Percentiles rank a stretch among this genome's conserved stretches.
Evolutionary conservation across 1,140 invertebrate species (phyloP).

Genomic region (Hypothenemus hampei): DNA sequence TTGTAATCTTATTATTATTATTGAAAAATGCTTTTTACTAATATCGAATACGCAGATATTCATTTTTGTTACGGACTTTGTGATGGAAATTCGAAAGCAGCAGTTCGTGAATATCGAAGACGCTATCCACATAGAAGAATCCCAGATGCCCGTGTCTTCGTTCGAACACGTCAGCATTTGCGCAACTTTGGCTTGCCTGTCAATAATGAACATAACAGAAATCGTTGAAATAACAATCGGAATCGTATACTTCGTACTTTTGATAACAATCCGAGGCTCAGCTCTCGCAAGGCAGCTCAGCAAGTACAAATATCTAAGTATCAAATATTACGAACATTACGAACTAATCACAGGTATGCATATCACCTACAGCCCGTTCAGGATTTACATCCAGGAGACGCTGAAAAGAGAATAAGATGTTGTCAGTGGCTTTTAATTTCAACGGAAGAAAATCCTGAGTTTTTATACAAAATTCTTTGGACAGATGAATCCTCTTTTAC

Average conservation of each 20-base stretch:
- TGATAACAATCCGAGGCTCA: constrained; percentile 10
- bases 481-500: constrained; percentile 1
- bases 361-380: too few relatives aligned
- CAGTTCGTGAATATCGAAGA: constrained; percentile 10
- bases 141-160: constrained; percentile 1
- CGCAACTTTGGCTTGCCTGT: constrained; percentile 4
- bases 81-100: constrained; percentile 4
- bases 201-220: constrained; percentile 10
- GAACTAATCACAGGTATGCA: too few relatives aligned
- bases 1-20: too few relatives aligned
- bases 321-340: too few relatives aligned
- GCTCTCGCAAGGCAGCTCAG: constrained; percentile 3
- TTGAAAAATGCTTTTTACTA: not conserved
- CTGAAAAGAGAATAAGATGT: too few relatives aligned
- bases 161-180: constrained; percentile 1
- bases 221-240: not conserved
- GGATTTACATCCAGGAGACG: too few relatives aligned
- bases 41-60: too few relatives aligned
- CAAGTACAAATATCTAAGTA: not conserved
- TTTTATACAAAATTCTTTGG: constrained; percentile 8
- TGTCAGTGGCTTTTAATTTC: constrained; percentile 8
- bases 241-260: constrained; percentile 8
- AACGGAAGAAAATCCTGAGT: constrained; percentile 5
- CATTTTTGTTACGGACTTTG: constrained; percentile 1
- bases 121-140: constrained; percentile 3